Evolutionary conservation across 1,140 invertebrate species (phyloP).

Genomic region (Homalodisca vitripennis): DNA sequence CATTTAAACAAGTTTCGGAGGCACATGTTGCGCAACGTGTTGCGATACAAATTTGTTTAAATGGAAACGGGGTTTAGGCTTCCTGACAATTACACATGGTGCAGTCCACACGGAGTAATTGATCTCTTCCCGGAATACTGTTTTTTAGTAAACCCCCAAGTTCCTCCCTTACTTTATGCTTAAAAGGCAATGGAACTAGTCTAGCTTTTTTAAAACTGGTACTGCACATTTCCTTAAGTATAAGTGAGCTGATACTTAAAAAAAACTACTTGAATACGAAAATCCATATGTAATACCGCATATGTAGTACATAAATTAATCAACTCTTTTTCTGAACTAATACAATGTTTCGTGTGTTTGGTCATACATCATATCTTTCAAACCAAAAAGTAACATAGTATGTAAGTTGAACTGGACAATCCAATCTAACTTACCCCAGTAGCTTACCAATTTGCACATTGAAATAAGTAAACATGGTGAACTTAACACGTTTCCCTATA

Average conservation of each 20-base stretch:
- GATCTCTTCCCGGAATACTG: background rate
- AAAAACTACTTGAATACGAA: background rate
- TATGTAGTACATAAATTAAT: background rate
- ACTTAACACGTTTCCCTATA: background rate
- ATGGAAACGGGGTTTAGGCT: too few species aligned
- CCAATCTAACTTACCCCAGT: background rate
- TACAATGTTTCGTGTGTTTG: background rate
- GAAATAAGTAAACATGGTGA: background rate
- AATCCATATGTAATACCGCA: background rate
- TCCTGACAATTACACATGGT: too few species aligned
- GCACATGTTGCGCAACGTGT: too few species aligned
- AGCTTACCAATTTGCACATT: background rate
- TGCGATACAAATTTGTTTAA: too few species aligned
- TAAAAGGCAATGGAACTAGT: background rate
- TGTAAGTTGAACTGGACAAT: background rate
- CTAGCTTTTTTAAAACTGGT: background rate
- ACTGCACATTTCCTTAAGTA: background rate
- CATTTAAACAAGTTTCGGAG: too few species aligned
- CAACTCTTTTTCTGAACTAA: background rate
- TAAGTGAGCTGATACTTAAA: background rate
- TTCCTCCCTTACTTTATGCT: background rate
- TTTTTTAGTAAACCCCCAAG: background rate
- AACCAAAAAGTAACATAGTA: background rate
- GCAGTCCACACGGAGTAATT: background rate
- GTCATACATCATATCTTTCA: background rate